phyloP scores from a whole-genome alignment of 92 coral and sea anemone species.

The Porites cylindrica region DNA sequence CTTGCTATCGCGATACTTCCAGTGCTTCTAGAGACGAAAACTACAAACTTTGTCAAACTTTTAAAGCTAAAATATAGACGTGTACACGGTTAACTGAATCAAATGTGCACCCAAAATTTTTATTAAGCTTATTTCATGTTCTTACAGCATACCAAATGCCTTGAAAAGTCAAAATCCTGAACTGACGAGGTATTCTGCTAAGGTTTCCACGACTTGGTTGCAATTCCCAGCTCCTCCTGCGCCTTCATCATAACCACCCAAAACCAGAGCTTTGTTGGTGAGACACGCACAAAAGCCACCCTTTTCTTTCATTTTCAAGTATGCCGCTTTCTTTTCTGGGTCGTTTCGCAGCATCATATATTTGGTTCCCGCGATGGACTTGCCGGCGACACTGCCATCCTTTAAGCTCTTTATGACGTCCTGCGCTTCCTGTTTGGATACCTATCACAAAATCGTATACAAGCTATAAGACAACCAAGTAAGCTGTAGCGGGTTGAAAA shows the following conservation, averaged over 20 bases:
- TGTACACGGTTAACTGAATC: not conserved
- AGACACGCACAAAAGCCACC: conserved; percentile 82
- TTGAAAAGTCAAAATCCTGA: conserved; percentile 54
- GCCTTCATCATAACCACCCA: conserved; percentile 84
- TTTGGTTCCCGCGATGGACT: conserved; percentile 68
- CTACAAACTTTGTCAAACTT: not conserved
- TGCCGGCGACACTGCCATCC: conserved; percentile 80
- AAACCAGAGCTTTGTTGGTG: conserved; percentile 74
- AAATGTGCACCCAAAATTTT: not conserved
- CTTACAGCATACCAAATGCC: not conserved
- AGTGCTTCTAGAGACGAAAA: conserved; percentile 28
- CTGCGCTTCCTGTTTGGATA: conserved; percentile 66
- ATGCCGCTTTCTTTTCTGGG: conserved; percentile 65
- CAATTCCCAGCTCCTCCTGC: conserved; percentile 92
- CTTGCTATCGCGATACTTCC: not conserved
- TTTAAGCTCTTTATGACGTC: conserved; percentile 81
- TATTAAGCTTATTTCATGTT: not conserved
- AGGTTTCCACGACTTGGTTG: conserved; percentile 76
- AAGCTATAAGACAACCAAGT: not conserved
- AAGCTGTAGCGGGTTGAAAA: not conserved
- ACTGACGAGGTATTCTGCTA: conserved; percentile 75
- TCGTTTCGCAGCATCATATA: conserved; percentile 93
- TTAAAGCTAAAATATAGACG: not conserved
- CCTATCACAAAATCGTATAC: conserved; percentile 38
- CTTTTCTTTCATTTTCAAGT: conserved; percentile 80